Conservation (phyloP, 1,140 invertebrate genomes). For the Aporrectodea caliginosa region DNA sequence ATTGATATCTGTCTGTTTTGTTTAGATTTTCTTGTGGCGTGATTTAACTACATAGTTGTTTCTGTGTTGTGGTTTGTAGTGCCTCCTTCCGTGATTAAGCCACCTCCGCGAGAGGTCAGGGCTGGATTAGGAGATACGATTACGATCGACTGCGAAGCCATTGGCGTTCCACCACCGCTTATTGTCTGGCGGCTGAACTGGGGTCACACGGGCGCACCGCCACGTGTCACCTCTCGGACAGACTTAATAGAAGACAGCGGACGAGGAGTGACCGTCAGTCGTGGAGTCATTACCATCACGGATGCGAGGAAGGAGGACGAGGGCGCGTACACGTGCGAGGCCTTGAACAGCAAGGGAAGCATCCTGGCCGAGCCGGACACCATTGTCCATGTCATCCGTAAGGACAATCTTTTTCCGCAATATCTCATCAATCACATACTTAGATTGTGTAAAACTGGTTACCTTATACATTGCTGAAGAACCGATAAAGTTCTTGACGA, state of each 20-base stretch:
- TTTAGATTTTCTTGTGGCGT: no score
- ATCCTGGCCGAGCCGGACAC: conserved; percentile 85
- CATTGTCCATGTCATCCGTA: conserved; percentile 73
- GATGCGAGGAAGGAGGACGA: conserved; percentile 70
- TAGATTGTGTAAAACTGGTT: no score
- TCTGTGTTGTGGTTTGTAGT: no score
- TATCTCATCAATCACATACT: no score
- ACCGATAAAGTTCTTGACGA: no score
- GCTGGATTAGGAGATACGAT: conserved; percentile 67
- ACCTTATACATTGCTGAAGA: no score
- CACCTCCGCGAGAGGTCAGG: conserved; percentile 66
- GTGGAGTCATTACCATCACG: conserved; percentile 77
- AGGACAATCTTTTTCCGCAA: conserved; percentile 27
- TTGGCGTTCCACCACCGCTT: conserved; percentile 82
- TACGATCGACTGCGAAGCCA: conserved; percentile 75
- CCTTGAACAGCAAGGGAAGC: conserved; percentile 78
- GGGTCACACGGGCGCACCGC: conserved; percentile 78
- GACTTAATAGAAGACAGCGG: neutral
- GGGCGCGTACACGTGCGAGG: conserved; percentile 96
- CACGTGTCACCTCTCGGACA: conserved; percentile 64
- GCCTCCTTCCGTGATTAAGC: conserved; percentile 61
- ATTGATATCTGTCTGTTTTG: no score
- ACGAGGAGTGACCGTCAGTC: conserved; percentile 59
- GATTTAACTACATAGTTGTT: no score
- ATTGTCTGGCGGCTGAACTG: conserved; percentile 95